Percentiles rank a stretch among this genome's conserved stretches.
Evolutionary conservation across 1,140 invertebrate species (phyloP).

Genomic region (Pseudoatta argentina): DNA sequence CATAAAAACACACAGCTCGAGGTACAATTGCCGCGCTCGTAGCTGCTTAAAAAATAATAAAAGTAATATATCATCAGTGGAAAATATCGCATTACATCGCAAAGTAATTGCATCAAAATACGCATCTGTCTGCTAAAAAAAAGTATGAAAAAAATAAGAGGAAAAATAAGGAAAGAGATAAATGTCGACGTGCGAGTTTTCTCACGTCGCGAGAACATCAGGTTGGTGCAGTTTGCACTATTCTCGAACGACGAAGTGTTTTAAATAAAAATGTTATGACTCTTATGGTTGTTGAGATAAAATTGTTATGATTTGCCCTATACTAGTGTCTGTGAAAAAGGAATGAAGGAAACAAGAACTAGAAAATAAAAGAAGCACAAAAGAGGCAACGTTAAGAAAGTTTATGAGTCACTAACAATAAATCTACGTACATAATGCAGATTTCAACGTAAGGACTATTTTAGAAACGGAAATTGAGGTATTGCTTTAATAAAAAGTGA

Average conservation of each 20-base stretch:
- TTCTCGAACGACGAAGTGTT: constrained; percentile 26
- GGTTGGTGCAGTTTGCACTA: neutral
- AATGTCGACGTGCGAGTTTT: constrained; percentile 38
- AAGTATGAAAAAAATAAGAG: neutral
- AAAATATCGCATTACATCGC: neutral
- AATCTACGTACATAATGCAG: neutral
- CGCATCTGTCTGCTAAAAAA: neutral
- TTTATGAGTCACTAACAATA: neutral
- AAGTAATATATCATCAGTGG: neutral
- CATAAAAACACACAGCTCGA: neutral
- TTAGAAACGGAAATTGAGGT: neutral
- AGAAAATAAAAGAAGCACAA: neutral
- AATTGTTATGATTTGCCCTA: constrained; percentile 9
- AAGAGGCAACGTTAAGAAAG: neutral
- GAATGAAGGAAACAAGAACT: neutral
- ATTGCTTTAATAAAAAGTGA: constrained; percentile 11
- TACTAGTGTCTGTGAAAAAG: neutral
- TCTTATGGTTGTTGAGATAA: constrained; percentile 20
- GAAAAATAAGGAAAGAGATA: neutral
- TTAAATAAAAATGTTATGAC: constrained; percentile 50
- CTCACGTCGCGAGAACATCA: constrained; percentile 29
- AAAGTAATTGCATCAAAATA: constrained; percentile 33
- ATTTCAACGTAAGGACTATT: neutral
- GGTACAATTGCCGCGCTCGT: neutral
- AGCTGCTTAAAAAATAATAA: neutral